Percentiles rank a stretch among this genome's conserved stretches.
phyloP scores from a whole-genome alignment of 2,113 vertebrate genomes.

The Phrynosoma blainvillii region DNA sequence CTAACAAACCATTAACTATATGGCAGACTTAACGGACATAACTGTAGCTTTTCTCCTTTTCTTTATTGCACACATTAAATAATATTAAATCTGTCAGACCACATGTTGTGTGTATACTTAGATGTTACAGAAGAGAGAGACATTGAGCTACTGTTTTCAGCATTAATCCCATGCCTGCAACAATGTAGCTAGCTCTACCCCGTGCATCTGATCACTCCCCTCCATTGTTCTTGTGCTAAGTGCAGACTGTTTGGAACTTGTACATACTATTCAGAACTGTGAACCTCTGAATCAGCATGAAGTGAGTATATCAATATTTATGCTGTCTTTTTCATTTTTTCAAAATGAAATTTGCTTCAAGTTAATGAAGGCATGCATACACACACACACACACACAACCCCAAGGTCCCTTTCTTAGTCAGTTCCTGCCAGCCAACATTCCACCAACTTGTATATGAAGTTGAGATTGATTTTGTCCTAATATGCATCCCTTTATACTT shows the following conservation, averaged over 20 bases:
- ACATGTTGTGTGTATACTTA: background rate
- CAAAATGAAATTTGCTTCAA: too few relatives aligned
- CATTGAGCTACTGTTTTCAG: background rate
- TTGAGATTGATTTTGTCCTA: too few relatives aligned
- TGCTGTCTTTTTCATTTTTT: background rate
- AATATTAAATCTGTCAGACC: background rate
- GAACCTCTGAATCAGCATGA: background rate
- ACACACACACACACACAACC: too few relatives aligned
- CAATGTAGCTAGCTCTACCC: background rate
- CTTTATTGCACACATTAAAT: background rate
- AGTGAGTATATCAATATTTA: too few relatives aligned
- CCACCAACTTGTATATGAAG: too few relatives aligned
- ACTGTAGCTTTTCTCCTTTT: conserved; percentile 7
- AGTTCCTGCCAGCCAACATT: too few relatives aligned
- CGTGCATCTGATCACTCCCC: background rate
- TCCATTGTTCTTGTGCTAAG: background rate
- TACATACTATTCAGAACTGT: background rate
- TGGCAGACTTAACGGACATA: background rate
- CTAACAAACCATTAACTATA: conserved; percentile 13
- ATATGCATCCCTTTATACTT: too few relatives aligned
- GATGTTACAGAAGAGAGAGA: background rate
- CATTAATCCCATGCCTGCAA: background rate
- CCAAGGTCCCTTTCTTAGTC: too few relatives aligned
- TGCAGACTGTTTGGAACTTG: background rate
- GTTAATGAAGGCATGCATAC: too few relatives aligned